A percentile compares a stretch with the other conserved stretches of the same genome.
Evolutionary conservation across 2,888 invertebrate genomes (phyloP).

Genomic region (Spatulosminthurus flaviceps): DNA sequence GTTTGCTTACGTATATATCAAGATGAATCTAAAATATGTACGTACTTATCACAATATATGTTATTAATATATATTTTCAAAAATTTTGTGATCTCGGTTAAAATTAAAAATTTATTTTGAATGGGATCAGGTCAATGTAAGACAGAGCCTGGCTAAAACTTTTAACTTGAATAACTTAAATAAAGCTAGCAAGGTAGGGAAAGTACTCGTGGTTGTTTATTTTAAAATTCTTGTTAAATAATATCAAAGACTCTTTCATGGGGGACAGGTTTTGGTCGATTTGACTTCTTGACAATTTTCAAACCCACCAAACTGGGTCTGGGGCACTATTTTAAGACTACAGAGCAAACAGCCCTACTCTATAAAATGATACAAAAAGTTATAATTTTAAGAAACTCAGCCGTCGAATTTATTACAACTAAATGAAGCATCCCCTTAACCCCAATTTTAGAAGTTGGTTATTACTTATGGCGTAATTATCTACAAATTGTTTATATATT

Average conservation of each 20-base stretch:
- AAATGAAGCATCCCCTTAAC: conserved; percentile 11
- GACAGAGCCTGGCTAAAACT: conserved; percentile 36
- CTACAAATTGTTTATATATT: conserved; percentile 16
- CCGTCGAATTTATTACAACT: conserved; percentile 23
- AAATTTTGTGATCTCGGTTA: conserved; percentile 50
- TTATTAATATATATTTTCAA: conserved; percentile 45
- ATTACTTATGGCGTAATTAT: conserved; percentile 7
- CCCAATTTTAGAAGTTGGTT: conserved; percentile 29
- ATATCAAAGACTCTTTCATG: conserved; percentile 19
- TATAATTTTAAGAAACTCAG: conserved; percentile 27
- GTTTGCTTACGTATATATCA: conserved; percentile 33
- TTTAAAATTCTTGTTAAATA: conserved; percentile 36
- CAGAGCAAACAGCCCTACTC: conserved; percentile 33
- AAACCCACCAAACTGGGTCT: conserved; percentile 28
- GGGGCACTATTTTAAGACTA: conserved; percentile 40
- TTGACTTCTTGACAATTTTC: conserved; percentile 33
- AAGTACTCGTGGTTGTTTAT: conserved; percentile 6
- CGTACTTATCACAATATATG: conserved; percentile 36
- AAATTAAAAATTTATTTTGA: conserved; percentile 50
- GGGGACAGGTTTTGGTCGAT: conserved; percentile 19
- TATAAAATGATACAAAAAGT: conserved; percentile 24
- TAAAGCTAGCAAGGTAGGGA: conserved; percentile 20
- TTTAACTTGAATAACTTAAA: conserved; percentile 39
- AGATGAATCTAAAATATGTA: conserved; percentile 32
- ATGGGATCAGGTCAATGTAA: conserved; percentile 46